These are phyloP conservation scores for Phallusia fumigata DNA, from an alignment of 23 tunicate genomes.

Conservation along the genomic window DNA sequence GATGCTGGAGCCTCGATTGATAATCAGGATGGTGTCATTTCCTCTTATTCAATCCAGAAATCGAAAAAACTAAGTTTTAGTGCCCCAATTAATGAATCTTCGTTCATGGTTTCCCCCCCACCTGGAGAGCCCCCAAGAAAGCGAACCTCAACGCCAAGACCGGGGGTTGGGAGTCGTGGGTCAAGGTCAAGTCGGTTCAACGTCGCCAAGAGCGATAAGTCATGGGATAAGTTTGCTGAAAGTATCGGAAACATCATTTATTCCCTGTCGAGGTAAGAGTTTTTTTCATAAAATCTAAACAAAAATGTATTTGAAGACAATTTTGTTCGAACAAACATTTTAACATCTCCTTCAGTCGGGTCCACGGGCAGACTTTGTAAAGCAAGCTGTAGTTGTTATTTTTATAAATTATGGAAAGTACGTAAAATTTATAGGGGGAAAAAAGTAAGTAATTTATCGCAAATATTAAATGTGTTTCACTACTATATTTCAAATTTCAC, in stretches of 20 bases:
- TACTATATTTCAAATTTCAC: no score
- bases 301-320: not conserved
- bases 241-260: conserved; percentile 38
- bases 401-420: no score
- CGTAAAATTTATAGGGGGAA: no score
- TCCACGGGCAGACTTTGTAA: no score
- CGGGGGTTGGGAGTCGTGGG: conserved; percentile 18
- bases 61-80: not conserved
- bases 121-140: not conserved
- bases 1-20: not conserved
- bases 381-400: no score
- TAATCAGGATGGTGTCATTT: not conserved
- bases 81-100: not conserved
- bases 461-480: no score
- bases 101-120: not conserved
- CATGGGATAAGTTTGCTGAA: conserved; percentile 53
- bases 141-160: conserved; percentile 48
- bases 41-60: not conserved
- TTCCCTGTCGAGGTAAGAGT: conserved; percentile 44
- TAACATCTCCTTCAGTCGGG: no score
- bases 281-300: no score
- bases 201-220: not conserved
- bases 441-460: no score
- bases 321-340: not conserved
- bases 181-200: not conserved